Base-by-base conservation (phyloP, 2,797 vertebrate species). In the Heliangelus exortis region DNA sequence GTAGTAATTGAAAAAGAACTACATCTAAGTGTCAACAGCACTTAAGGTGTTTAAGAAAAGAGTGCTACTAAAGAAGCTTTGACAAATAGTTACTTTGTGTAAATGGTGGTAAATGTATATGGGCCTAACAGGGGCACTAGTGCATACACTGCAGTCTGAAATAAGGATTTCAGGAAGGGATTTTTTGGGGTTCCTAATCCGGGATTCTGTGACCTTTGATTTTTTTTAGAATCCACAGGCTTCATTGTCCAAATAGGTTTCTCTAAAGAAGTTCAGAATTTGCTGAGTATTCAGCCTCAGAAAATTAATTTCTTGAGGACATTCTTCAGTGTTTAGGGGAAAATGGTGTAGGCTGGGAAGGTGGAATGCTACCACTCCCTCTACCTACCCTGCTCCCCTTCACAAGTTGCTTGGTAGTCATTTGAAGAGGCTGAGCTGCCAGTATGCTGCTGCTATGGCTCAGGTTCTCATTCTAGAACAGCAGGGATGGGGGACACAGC, bases 391-490 rank as follows among this genome's bases (percentile, higher is more conserved):
- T 67, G 31, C 57, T 84, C 39, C 31, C 26, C 53, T 67, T 59
- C 22, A n/a, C 43, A 66, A 53, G 34, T 53, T 69, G 2, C 53
- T 87, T 82, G 48, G 62, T 92, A 93, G 26, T 69, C 78, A 62
- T 0, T 25, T 83, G 67, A 83, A 71, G 55, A 87, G 59, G 22
- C 41, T 87, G 63, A 83, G 33, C 22, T 92, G 68, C 71, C 71
- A 84, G 43, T 43, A 61, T 57, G 43, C 21, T n/a, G 31, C 78
- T 91, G 33, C 33, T 34, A 15, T 54, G 15, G 41, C 47, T 95
- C 90, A 89, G 65, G 57, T 87, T 87, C 53, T 74, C 57, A 67
- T 83, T 92, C 78, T 50, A 41, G 43, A 96, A 91, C 75, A 94
- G 78, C 84, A 95, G 78, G 72, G 53, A 89, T 76, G 72, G 71